Base-by-base conservation (phyloP, 2,888 invertebrate genomes). In the Rhimphoctona megacephalus region DNA sequence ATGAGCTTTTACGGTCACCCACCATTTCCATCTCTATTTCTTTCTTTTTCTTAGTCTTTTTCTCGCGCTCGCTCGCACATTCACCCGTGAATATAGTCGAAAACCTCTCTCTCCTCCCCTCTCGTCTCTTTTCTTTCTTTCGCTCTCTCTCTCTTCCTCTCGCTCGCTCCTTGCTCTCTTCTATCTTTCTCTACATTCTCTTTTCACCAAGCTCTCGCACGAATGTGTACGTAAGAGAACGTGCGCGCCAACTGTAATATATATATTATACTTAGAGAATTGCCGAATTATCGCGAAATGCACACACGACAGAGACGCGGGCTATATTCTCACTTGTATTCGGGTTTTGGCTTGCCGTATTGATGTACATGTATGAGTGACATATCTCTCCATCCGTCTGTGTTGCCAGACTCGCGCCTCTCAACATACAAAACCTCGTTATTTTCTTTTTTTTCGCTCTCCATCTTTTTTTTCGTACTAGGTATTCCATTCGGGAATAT, bases 1-100 rank as follows among this genome's bases (percentile, higher is more conserved):
- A 74, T 76, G 85, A 83, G 83, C 86, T 86, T 83, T 86, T 86
- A 86, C 86, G 80, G 80, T 86, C 80, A 81, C 83, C 83, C 76
- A 61, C 76, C 64, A 43, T 80, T 49, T 80, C 70, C 33, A 2
- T 33, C 52, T 2, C 49, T 52, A 36, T 70, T 33, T 33, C 19
- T 33, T 36, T 19, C 46, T 52, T 43, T 6, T 61, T 46, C 25
- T n/a, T n/a, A n/a, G n/a, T 64, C 49, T 64, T 22, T 57, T 69
- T 30, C 64, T 61, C 61, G 64, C 64, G 17, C 67, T 49, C 72
- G n/a, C 67, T 49, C 49, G 30, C 78, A 66, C 46, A 43, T 43
- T 64, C 61, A 64, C 43, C 25, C 43, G 43, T 64, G 64, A 36
- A 76, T 25, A 43, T 46, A 64, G 11, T 64, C 57, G 22, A 22